Evolutionary conservation across 2,113 vertebrate genomes (phyloP).

Genomic region (Sciurus niger): DNA sequence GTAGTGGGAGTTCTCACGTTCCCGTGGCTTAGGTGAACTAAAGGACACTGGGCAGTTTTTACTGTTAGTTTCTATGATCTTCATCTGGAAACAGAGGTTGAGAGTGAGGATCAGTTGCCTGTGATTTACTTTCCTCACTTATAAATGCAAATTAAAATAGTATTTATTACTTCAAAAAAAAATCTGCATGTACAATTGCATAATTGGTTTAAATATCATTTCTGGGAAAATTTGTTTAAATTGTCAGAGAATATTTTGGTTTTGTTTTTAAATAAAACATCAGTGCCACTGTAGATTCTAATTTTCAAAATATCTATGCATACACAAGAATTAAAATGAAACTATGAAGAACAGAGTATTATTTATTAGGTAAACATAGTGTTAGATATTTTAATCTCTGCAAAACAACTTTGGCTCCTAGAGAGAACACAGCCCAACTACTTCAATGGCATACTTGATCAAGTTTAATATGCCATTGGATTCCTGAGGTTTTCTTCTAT

Average conservation of each 20-base stretch:
- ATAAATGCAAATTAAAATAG: too few relatives aligned
- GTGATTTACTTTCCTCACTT: too few relatives aligned
- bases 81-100: too few relatives aligned
- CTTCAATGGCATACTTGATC: background rate
- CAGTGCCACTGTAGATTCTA: background rate
- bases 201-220: slow-evolving; percentile 77
- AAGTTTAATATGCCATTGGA: background rate
- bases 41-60: too few relatives aligned
- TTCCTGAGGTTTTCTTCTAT: slow-evolving; percentile 50
- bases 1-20: too few relatives aligned
- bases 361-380: background rate
- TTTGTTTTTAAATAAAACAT: slow-evolving; percentile 58
- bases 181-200: slow-evolving; percentile 63
- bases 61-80: too few relatives aligned
- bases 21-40: too few relatives aligned
- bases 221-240: slow-evolving; percentile 49
- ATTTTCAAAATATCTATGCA: slow-evolving; percentile 7
- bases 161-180: too few relatives aligned
- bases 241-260: slow-evolving; percentile 33
- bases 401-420: background rate
- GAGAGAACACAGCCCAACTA: background rate
- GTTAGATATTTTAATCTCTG: slow-evolving; percentile 24
- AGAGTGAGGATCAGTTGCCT: too few relatives aligned
- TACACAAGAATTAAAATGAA: slow-evolving; percentile 34
- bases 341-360: background rate